Evolutionary conservation across 2,888 invertebrate genomes (phyloP).

Genomic region (Drosophila mettleri): DNA sequence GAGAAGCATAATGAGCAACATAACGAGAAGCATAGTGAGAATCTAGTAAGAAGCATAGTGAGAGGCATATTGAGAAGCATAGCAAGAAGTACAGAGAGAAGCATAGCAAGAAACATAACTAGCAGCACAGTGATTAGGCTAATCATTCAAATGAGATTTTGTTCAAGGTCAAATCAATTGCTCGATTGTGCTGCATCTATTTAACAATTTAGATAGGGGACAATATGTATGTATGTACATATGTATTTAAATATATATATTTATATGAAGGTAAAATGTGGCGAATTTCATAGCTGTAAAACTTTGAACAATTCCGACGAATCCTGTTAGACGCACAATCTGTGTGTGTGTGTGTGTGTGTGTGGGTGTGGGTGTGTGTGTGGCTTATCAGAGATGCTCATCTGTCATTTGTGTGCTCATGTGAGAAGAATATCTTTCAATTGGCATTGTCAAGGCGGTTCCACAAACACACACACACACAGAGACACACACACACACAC

Average conservation of each 20-base stretch:
- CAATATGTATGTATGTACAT: constrained; percentile 8
- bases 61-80: neutral
- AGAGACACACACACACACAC: too few species aligned
- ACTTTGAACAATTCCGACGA: constrained; percentile 29
- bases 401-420: constrained; percentile 61
- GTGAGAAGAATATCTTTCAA: constrained; percentile 66
- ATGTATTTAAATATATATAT: neutral
- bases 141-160: neutral
- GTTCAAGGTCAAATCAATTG: neutral
- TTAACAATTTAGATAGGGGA: constrained; percentile 12
- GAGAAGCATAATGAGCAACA: neutral
- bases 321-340: constrained; percentile 22
- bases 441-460: constrained; percentile 55
- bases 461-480: constrained; percentile 15
- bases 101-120: too few species aligned
- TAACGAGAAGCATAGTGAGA: neutral
- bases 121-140: neutral
- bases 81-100: neutral
- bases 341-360: neutral
- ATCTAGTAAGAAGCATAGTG: neutral
- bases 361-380: neutral
- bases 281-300: constrained; percentile 24
- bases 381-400: constrained; percentile 53
- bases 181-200: neutral
- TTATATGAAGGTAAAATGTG: constrained; percentile 4